phyloP scores from a whole-genome alignment of 2,888 invertebrate species.

The Epiblema foenella region DNA sequence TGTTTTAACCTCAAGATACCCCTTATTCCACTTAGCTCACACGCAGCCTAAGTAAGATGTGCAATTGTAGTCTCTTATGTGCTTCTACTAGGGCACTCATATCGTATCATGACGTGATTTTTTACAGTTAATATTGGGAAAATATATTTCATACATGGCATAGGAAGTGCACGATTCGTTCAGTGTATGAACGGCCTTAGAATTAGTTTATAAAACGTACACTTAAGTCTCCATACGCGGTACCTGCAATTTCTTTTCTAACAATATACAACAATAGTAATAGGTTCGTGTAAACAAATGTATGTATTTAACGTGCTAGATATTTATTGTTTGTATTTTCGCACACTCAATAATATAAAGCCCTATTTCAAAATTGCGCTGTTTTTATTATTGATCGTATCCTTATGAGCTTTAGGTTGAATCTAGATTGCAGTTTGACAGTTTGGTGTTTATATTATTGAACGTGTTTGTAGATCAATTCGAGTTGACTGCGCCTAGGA shows the following conservation, averaged over 20 bases:
- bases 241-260: conserved; percentile 79
- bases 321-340: conserved; percentile 71
- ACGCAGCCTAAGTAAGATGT: too few species aligned
- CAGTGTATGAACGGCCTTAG: conserved; percentile 11
- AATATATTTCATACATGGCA: not conserved
- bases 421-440: not conserved
- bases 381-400: not conserved
- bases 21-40: too few species aligned
- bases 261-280: conserved; percentile 73
- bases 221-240: conserved; percentile 76
- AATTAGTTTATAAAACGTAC: conserved; percentile 59
- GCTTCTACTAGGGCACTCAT: too few species aligned
- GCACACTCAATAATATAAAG: conserved; percentile 13
- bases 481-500: conserved; percentile 79
- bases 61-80: too few species aligned
- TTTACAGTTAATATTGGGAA: too few species aligned
- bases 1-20: too few species aligned
- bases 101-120: too few species aligned
- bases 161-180: not conserved
- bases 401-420: not conserved
- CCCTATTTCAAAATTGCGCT: not conserved
- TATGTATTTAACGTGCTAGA: conserved; percentile 69
- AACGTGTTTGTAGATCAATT: conserved; percentile 69
- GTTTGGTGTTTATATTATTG: conserved; percentile 49
- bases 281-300: conserved; percentile 65